A percentile compares a stretch with the other conserved stretches of the same genome.
Evolutionary conservation across 2,888 invertebrate genomes (phyloP).

Genomic region (Amphipoea lucens): DNA sequence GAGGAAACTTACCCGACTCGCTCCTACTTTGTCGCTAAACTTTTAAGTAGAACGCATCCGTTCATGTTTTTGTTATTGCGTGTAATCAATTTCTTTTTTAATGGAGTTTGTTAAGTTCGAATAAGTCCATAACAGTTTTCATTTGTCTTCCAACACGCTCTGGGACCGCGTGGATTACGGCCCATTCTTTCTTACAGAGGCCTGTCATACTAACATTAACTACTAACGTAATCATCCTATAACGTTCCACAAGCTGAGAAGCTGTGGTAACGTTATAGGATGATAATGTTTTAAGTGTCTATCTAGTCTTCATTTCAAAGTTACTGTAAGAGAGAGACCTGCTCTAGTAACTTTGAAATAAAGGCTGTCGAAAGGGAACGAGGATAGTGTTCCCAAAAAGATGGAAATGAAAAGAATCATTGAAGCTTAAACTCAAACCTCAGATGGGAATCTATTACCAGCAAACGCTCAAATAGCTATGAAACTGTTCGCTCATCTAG

Average conservation of each 20-base stretch:
- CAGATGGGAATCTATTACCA: slow-evolving; percentile 31
- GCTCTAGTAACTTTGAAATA: neutral
- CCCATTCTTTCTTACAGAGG: neutral
- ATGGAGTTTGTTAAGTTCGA: slow-evolving; percentile 1
- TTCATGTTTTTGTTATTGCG: slow-evolving; percentile 13
- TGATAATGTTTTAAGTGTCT: neutral
- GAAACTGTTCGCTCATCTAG: slow-evolving; percentile 39
- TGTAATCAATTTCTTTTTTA: slow-evolving; percentile 16
- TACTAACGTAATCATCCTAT: too few relatives aligned
- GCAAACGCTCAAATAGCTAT: slow-evolving; percentile 40
- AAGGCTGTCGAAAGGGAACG: neutral
- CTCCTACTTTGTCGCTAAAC: slow-evolving; percentile 15
- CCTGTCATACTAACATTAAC: neutral
- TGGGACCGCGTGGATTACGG: neutral
- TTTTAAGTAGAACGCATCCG: slow-evolving; percentile 41
- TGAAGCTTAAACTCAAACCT: slow-evolving; percentile 35
- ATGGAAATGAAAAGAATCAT: slow-evolving; percentile 40
- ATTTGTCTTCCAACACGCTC: neutral
- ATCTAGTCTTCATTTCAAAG: neutral
- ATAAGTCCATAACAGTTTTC: neutral
- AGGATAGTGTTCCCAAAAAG: slow-evolving; percentile 17
- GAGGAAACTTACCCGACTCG: slow-evolving; percentile 19
- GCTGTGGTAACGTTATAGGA: neutral
- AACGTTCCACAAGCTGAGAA: neutral
- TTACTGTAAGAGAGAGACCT: neutral